Conservation (phyloP, 2,888 invertebrate genomes). For the Chrysolina americana region DNA sequence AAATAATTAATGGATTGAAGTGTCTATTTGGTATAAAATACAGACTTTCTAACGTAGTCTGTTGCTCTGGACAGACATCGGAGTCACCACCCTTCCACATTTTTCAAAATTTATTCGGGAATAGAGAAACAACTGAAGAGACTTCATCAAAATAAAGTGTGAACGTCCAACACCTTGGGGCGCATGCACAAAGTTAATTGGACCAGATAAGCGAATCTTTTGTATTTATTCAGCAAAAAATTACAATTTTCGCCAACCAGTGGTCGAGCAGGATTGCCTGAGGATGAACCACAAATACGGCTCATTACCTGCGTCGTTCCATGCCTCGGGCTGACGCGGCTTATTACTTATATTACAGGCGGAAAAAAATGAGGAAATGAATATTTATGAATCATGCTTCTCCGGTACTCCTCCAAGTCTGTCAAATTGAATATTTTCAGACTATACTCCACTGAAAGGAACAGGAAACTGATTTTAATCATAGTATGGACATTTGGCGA, state of each 20-base stretch:
- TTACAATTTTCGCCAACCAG: constrained; percentile 10
- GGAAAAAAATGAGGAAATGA: neutral
- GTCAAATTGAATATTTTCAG: neutral
- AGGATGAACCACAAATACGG: constrained; percentile 16
- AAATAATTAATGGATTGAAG: too few species aligned
- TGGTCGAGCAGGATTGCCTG: neutral
- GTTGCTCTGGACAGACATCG: too few species aligned
- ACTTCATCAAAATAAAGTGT: too few species aligned
- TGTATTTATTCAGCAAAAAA: neutral
- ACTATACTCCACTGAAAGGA: too few species aligned
- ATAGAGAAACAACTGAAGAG: too few species aligned
- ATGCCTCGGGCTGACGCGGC: neutral
- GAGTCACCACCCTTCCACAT: too few species aligned
- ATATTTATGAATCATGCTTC: constrained; percentile 6
- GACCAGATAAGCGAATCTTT: neutral
- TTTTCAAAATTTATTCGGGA: too few species aligned
- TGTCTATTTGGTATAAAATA: too few species aligned
- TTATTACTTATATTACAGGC: neutral
- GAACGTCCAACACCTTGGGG: neutral
- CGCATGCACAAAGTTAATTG: neutral
- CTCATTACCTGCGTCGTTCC: neutral
- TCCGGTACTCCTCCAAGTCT: neutral
- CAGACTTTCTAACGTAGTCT: too few species aligned
- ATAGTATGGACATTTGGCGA: too few species aligned
- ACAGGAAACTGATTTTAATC: too few species aligned